Conservation (phyloP, 2,797 vertebrate genomes). For the Pseudomugil tenellus region DNA sequence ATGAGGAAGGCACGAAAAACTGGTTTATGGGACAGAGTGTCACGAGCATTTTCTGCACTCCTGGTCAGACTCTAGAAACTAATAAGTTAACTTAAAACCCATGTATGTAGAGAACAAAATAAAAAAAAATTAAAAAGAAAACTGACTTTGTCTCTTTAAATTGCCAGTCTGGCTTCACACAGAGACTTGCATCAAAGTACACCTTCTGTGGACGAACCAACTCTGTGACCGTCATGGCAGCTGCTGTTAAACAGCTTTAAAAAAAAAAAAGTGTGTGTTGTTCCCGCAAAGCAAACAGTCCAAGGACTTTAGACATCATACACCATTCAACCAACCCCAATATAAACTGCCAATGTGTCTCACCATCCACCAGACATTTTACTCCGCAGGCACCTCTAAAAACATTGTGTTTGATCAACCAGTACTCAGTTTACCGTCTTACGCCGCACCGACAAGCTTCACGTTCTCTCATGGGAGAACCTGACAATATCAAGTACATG, state of each 20-base stretch:
- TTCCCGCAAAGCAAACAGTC: slow-evolving; percentile 33
- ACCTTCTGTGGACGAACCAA: slow-evolving; percentile 61
- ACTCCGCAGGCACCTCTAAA: not conserved
- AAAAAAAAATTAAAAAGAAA: slow-evolving; percentile 28
- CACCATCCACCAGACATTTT: slow-evolving; percentile 4
- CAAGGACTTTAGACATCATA: slow-evolving; percentile 28
- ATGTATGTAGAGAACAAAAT: not conserved
- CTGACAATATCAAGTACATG: no score
- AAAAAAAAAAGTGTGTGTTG: slow-evolving; percentile 19
- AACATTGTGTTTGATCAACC: not conserved
- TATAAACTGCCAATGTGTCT: not conserved
- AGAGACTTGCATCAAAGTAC: slow-evolving; percentile 45
- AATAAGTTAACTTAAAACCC: slow-evolving; percentile 1
- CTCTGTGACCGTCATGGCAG: slow-evolving; percentile 61
- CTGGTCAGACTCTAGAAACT: not conserved
- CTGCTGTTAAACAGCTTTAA: slow-evolving; percentile 49
- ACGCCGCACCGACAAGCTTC: no score
- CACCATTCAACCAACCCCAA: slow-evolving; percentile 6
- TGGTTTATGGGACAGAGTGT: slow-evolving; percentile 7
- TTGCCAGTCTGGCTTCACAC: slow-evolving; percentile 4
- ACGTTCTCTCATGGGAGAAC: no score
- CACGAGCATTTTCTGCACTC: not conserved
- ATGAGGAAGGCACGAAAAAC: slow-evolving; percentile 3
- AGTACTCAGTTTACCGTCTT: not conserved
- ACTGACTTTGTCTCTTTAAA: slow-evolving; percentile 12